These are phyloP conservation scores for Halcyon smyrnensis DNA, from an alignment of 2,797 vertebrate species.

Conservation along the genomic window DNA sequence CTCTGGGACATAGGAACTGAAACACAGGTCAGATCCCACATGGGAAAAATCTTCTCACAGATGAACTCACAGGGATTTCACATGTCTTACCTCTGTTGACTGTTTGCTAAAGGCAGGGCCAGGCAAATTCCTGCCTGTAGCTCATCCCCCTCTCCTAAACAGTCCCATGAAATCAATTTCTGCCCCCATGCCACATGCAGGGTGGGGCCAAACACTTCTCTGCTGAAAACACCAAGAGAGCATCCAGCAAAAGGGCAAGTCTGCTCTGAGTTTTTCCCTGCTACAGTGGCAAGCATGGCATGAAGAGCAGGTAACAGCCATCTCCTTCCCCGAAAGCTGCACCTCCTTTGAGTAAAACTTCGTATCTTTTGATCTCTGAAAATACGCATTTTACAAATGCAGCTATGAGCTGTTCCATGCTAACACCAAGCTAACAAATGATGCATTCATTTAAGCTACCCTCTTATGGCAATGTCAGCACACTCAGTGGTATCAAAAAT, in stretches of 20 bases:
- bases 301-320: not conserved
- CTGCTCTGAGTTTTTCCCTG: not conserved
- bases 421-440: not conserved
- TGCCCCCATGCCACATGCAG: fast-evolving
- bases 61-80: not conserved
- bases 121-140: not conserved
- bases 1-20: not conserved
- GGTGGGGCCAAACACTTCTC: not conserved
- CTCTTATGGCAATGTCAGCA: not conserved
- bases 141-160: not conserved
- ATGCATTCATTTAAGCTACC: not conserved
- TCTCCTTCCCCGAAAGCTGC: not conserved
- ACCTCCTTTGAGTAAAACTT: not conserved
- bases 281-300: fast-evolving
- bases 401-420: not conserved
- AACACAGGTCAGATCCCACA: not conserved
- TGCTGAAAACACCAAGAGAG: not conserved
- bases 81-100: not conserved
- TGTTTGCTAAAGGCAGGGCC: not conserved
- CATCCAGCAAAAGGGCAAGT: not conserved
- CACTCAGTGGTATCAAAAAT: fast-evolving
- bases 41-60: not conserved
- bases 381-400: not conserved
- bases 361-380: not conserved
- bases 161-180: not conserved